These are phyloP conservation scores for Margarornis squamiger DNA, from an alignment of 2,797 vertebrate species.

Conservation along the genomic window DNA sequence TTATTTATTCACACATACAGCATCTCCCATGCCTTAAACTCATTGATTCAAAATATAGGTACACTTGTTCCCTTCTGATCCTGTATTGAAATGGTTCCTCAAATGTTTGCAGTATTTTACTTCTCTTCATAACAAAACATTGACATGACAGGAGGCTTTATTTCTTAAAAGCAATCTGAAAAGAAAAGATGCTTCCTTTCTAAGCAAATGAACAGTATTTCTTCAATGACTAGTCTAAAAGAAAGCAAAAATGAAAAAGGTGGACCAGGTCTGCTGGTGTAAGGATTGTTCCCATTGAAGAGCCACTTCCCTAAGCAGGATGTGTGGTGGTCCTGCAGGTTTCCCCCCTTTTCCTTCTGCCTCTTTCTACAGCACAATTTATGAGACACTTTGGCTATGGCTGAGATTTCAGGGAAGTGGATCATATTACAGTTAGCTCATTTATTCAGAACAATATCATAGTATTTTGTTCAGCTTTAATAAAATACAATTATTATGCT, in stretches of 20 bases:
- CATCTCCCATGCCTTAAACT: not conserved
- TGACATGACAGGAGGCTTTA: not conserved
- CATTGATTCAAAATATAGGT: not conserved
- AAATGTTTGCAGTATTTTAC: not conserved
- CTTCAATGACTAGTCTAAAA: not conserved
- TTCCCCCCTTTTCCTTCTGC: not conserved
- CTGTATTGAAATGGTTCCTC: not conserved
- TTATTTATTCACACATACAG: not conserved
- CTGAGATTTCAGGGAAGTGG: not conserved
- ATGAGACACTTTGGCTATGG: not conserved
- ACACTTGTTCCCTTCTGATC: not conserved
- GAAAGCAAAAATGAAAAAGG: not conserved
- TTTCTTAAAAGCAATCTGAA: not conserved
- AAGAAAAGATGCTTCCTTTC: not conserved
- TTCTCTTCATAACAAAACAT: not conserved
- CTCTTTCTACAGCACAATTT: not conserved
- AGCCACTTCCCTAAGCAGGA: not conserved
- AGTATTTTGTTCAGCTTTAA: constrained; percentile 31
- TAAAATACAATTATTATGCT: constrained; percentile 36
- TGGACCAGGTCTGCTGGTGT: not conserved
- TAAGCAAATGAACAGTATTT: not conserved
- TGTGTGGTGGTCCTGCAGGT: not conserved
- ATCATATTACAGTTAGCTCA: not conserved
- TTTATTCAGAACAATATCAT: constrained; percentile 9
- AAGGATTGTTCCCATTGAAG: not conserved